Percentiles rank a stretch among this genome's conserved stretches.
These are phyloP conservation scores for Diadromus collaris DNA, from an alignment of 2,888 invertebrate genomes.

Conservation along the genomic window DNA sequence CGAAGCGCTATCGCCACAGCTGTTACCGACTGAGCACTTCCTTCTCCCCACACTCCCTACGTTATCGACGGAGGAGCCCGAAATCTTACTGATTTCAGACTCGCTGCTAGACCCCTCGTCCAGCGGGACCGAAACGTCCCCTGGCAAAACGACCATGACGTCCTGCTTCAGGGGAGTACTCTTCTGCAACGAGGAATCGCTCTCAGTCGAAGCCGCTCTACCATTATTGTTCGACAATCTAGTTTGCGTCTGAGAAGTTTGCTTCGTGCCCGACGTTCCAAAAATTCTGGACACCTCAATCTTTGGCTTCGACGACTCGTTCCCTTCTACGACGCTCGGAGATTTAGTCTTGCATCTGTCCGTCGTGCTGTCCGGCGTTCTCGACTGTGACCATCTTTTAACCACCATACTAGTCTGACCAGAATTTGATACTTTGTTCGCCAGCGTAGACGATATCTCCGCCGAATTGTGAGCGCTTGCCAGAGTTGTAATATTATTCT, in stretches of 20 bases:
- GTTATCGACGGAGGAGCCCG: not conserved
- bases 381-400: not conserved
- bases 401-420: not conserved
- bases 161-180: slow-evolving; percentile 7
- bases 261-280: not conserved
- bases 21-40: not conserved
- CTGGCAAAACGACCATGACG: slow-evolving; percentile 34
- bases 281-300: slow-evolving; percentile 47
- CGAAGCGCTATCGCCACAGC: not conserved
- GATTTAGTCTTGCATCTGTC: slow-evolving; percentile 29
- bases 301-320: slow-evolving; percentile 16
- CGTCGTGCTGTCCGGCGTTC: not conserved
- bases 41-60: not conserved
- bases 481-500: not conserved
- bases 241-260: not conserved
- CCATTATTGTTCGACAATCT: not conserved
- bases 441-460: not conserved
- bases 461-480: not conserved
- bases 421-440: not conserved
- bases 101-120: not conserved
- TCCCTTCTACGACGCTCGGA: not conserved
- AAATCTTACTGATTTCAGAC: not conserved
- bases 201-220: not conserved
- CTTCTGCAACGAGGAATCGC: not conserved
- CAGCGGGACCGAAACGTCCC: not conserved